Conservation (phyloP, 2,797 vertebrate genomes). For the Sebastolobus alascanus region DNA sequence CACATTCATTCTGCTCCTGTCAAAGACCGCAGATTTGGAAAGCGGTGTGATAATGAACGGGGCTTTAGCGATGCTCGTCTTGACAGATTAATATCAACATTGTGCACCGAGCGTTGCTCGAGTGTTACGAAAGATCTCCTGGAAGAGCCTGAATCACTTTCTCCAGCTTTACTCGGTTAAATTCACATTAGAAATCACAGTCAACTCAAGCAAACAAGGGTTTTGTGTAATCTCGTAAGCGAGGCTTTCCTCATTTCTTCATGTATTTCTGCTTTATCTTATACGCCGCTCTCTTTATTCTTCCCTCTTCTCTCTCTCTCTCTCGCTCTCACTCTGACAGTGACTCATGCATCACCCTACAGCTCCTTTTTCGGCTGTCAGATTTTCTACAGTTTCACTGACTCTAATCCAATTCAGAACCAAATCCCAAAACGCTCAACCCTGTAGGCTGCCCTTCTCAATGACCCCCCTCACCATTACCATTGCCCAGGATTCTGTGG, state of each 20-base stretch:
- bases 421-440: conserved; percentile 74
- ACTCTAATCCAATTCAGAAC: conserved; percentile 76
- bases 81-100: conserved; percentile 58
- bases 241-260: conserved; percentile 57
- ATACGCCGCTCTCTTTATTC: conserved; percentile 36
- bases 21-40: conserved; percentile 29
- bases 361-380: conserved; percentile 70
- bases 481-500: conserved; percentile 64
- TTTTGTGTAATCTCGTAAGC: conserved; percentile 49
- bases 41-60: conserved; percentile 54
- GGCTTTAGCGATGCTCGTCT: conserved; percentile 37
- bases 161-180: conserved; percentile 37
- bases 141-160: conserved; percentile 45
- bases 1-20: conserved; percentile 26
- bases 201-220: conserved; percentile 48
- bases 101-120: not conserved
- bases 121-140: conserved; percentile 32
- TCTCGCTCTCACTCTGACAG: conserved; percentile 43
- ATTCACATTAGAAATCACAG: conserved; percentile 53
- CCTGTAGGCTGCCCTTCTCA: conserved; percentile 70
- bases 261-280: conserved; percentile 61
- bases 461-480: conserved; percentile 59
- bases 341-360: conserved; percentile 71
- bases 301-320: conserved; percentile 35
- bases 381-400: conserved; percentile 71